phyloP scores from a whole-genome alignment of 2,888 invertebrate genomes.

The Lepidochitona cinerea region DNA sequence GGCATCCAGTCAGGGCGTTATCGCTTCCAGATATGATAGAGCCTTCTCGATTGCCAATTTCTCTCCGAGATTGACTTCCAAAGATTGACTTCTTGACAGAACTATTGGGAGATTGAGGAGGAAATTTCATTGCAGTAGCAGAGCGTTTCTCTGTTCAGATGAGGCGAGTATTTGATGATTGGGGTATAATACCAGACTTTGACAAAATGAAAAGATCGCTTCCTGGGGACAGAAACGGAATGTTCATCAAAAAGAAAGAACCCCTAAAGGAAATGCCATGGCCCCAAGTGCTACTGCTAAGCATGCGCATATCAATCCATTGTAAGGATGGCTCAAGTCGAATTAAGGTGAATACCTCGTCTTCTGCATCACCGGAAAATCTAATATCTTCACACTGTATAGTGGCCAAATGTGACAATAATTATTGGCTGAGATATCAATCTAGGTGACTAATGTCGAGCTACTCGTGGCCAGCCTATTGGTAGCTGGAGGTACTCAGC shows the following conservation, averaged over 20 bases:
- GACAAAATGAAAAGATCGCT: neutral
- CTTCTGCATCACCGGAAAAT: constrained; percentile 13
- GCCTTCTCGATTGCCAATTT: neutral
- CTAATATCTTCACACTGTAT: constrained; percentile 8
- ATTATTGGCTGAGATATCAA: constrained; percentile 7
- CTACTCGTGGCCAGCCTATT: neutral
- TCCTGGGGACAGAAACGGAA: neutral
- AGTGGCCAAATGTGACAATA: constrained; percentile 9
- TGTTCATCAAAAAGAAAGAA: neutral
- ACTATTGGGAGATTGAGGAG: neutral
- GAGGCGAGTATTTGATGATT: neutral
- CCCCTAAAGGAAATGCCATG: neutral
- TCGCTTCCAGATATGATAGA: neutral
- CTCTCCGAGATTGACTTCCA: neutral
- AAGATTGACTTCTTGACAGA: constrained; percentile 5
- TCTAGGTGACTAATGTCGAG: constrained; percentile 4
- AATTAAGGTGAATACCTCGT: constrained; percentile 1
- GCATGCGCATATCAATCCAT: neutral
- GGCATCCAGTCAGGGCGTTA: neutral
- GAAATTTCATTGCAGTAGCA: neutral
- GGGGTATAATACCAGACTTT: neutral
- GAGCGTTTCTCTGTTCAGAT: neutral
- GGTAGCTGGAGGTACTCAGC: neutral
- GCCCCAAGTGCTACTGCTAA: neutral
- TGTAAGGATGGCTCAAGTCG: neutral